A percentile compares a stretch with the other conserved stretches of the same genome.
Conservation (phyloP, 2,888 invertebrate genomes). For the Caenorhabditis doughertyi region DNA sequence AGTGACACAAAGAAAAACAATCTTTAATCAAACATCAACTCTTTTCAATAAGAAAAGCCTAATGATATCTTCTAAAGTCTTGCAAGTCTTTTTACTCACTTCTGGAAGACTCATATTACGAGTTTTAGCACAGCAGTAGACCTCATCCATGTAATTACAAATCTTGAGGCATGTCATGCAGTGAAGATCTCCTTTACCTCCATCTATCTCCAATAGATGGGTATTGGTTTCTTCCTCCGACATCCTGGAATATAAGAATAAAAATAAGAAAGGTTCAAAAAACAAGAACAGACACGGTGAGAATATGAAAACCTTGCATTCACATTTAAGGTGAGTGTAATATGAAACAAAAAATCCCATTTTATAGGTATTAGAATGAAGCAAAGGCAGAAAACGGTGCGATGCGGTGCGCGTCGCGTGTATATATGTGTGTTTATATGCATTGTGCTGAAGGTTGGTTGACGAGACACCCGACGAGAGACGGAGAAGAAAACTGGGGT, state of each 20-base stretch:
- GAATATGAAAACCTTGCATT: neutral
- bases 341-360: neutral
- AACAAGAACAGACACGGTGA: neutral
- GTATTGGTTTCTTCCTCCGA: neutral
- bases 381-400: neutral
- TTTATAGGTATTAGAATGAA: neutral
- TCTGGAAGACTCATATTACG: neutral
- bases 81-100: neutral
- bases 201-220: neutral
- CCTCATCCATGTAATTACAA: neutral
- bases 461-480: neutral
- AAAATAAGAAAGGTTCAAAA: neutral
- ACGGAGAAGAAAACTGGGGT: neutral
- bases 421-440: neutral
- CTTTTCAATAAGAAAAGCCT: neutral
- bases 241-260: slow-evolving; percentile 3
- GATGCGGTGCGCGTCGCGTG: neutral
- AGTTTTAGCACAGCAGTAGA: neutral
- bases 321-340: no score
- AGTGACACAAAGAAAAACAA: neutral
- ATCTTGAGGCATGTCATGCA: slow-evolving; percentile 27
- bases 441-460: neutral
- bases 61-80: neutral
- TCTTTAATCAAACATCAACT: no score
- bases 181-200: slow-evolving; percentile 5